Conservation (phyloP, 2,113 vertebrate genomes). For the Leuciscus idus region DNA sequence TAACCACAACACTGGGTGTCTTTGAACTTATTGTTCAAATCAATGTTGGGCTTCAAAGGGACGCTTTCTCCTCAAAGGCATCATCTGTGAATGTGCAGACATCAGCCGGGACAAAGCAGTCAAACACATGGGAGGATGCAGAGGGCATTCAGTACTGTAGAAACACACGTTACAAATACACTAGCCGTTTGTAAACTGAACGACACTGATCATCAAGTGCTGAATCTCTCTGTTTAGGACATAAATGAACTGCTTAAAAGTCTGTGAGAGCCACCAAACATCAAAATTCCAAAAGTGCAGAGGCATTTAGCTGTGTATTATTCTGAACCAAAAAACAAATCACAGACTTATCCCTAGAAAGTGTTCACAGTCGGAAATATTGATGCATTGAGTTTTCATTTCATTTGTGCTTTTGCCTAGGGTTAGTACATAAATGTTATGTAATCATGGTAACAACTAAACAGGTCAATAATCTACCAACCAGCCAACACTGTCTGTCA, state of each 20-base stretch:
- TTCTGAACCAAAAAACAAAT: background rate
- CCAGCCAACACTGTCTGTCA: slow-evolving; percentile 18
- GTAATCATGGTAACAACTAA: slow-evolving; percentile 24
- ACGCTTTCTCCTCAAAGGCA: slow-evolving; percentile 12
- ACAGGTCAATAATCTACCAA: slow-evolving; percentile 38
- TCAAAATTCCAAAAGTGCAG: background rate
- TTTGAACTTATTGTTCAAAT: slow-evolving; percentile 22
- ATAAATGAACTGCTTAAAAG: background rate
- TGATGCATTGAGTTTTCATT: background rate
- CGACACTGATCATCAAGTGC: background rate
- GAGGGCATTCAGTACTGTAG: background rate
- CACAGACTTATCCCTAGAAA: background rate
- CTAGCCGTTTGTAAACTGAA: background rate
- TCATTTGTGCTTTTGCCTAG: background rate
- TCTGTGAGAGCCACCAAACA: background rate
- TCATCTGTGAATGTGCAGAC: slow-evolving; percentile 17
- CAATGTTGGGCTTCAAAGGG: slow-evolving; percentile 4
- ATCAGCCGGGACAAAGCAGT: slow-evolving; percentile 18
- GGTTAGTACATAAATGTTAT: slow-evolving; percentile 11
- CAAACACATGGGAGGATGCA: background rate
- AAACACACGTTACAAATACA: background rate
- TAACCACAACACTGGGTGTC: background rate
- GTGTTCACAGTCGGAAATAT: background rate
- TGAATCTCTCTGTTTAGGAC: background rate
- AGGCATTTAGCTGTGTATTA: background rate